A percentile compares a stretch with the other conserved stretches of the same genome.
Evolutionary conservation across 2,797 vertebrate genomes (phyloP).

Genomic region (Remorina albescens): DNA sequence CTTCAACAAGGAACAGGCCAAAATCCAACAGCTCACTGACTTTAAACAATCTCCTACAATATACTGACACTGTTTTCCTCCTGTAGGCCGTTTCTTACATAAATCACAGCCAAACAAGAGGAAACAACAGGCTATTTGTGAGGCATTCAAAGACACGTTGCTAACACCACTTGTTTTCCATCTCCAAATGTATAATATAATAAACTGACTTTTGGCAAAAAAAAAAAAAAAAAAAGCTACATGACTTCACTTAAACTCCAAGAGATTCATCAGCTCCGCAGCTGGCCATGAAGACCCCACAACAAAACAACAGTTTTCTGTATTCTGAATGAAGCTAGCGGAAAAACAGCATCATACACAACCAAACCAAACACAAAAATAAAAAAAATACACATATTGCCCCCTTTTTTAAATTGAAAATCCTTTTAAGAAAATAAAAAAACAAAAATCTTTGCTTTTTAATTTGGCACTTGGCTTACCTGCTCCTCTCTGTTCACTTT

Average conservation of each 20-base stretch:
- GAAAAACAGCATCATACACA: neutral
- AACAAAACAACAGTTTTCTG: slow-evolving; percentile 25
- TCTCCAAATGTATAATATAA: slow-evolving; percentile 68
- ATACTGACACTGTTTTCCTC: neutral
- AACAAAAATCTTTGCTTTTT: too few relatives aligned
- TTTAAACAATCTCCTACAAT: slow-evolving; percentile 52
- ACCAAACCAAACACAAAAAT: neutral
- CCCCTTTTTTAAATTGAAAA: too few relatives aligned
- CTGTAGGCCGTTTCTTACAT: slow-evolving; percentile 15
- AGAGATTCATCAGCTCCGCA: slow-evolving; percentile 70
- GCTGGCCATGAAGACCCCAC: slow-evolving; percentile 52
- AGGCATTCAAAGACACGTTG: slow-evolving; percentile 42
- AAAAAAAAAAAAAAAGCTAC: slow-evolving; percentile 21
- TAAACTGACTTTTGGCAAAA: slow-evolving; percentile 60
- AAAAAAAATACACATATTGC: neutral
- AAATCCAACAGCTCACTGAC: slow-evolving; percentile 54
- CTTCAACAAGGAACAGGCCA: slow-evolving; percentile 63
- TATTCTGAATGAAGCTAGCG: neutral
- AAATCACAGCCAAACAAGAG: slow-evolving; percentile 37
- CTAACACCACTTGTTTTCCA: slow-evolving; percentile 52
- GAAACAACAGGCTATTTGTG: slow-evolving; percentile 46
- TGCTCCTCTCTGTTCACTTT: slow-evolving; percentile 63
- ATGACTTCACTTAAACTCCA: slow-evolving; percentile 78
- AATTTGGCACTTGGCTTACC: too few relatives aligned
- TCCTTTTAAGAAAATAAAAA: neutral